Base-by-base conservation (phyloP, 2,113 vertebrate species). In the Nibea coibor region DNA sequence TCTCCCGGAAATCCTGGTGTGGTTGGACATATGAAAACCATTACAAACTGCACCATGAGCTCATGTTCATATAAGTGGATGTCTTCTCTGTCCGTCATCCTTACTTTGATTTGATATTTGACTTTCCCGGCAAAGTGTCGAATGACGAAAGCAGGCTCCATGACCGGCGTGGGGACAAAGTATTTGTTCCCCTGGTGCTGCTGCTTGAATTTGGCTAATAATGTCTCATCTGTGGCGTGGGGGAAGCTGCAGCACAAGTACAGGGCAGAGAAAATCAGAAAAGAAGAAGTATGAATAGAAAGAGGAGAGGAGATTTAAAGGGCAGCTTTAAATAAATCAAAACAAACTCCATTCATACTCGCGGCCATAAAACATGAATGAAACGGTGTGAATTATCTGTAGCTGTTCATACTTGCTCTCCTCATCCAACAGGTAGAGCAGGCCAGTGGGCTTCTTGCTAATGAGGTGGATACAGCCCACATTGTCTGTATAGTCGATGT, bases 401-500 rank as follows among this genome's bases (percentile, higher is more conserved):
- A 14, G 11, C 14, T 48, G 26, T 17, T 87, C 97, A 93, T 95
- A 99, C 98, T 98, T 99, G 98, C 98, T 99, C 94, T 99, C 98
- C 92, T 99, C 98, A 42, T 99, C 98, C 81, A 99, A 94, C 77
- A 99, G 95, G 92, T 98, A 97, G 78, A 99, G 96, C 80, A 99
- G 96, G 35, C 98, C 98, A 0, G 98, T 99, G 80, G 98, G 98
- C 66, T 99, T 99, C 94, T 97, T 99, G 96, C 97, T 98, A 94
- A 98, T 98, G 68, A 99, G 95, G 77, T 99, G 97, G 89, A 99
- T 98, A 82, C 98, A 99, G 88, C 97, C 97, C 77, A 99, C 97
- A 0, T 99, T 99, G 95, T 99, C 98, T 0, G 95, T 98, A 88
- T 99, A 99, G 93, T 98, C 96, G 5, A 99, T 99, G 94, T 98